phyloP scores from a whole-genome alignment of 2,888 invertebrate genomes.

The Trachelus stipa region DNA sequence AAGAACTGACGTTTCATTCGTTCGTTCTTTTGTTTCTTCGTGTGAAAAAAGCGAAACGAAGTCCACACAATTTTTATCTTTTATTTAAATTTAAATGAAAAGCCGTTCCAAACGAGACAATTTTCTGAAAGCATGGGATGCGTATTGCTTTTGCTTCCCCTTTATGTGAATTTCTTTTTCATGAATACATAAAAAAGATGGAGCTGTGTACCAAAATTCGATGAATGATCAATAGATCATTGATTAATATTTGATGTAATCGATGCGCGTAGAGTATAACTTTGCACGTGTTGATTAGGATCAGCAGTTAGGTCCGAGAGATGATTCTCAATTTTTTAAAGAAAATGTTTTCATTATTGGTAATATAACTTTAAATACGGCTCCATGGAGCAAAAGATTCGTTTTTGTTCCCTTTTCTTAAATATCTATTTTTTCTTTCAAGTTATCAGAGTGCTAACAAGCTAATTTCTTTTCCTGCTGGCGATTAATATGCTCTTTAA shows the following conservation, averaged over 20 bases:
- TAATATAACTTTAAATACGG: not conserved
- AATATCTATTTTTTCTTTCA: not conserved
- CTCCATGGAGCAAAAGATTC: not conserved
- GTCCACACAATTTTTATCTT: not conserved
- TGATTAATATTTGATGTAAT: not conserved
- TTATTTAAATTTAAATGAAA: not conserved
- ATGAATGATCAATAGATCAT: not conserved
- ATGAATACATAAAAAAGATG: not conserved
- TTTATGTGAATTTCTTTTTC: not conserved
- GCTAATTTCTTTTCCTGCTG: not conserved
- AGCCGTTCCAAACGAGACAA: not conserved
- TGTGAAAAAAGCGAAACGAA: not conserved
- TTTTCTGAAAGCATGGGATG: not conserved
- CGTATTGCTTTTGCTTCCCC: not conserved
- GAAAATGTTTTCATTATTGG: not conserved
- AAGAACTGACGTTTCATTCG: not conserved
- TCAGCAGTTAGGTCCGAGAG: not conserved
- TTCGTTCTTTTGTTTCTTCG: not conserved
- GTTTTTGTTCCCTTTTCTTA: not conserved
- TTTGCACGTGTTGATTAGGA: not conserved
- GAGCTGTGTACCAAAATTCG: not conserved
- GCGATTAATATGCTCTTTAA: not conserved
- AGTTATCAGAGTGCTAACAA: not conserved
- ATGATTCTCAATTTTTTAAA: not conserved
- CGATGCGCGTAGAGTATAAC: not conserved